phyloP scores from a whole-genome alignment of 2,888 invertebrate genomes.

The Caenorhabditis zanzibari region DNA sequence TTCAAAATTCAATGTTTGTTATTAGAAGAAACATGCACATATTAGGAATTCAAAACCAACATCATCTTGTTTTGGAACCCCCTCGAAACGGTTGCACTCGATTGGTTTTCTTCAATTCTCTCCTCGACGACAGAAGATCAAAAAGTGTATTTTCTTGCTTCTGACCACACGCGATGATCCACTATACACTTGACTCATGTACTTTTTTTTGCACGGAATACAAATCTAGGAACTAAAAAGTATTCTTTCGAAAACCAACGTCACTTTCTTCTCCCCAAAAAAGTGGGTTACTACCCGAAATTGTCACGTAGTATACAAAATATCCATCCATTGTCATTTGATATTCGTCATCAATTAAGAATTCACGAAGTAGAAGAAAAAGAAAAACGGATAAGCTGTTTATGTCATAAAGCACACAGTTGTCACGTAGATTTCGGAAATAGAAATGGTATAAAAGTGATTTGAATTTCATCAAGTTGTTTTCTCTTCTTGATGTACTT shows the following conservation, averaged over 20 bases:
- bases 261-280: neutral
- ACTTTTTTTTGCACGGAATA: slow-evolving; percentile 12
- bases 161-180: slow-evolving; percentile 32
- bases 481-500: slow-evolving; percentile 1
- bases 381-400: slow-evolving; percentile 13
- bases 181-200: slow-evolving; percentile 12
- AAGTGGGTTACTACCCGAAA: slow-evolving; percentile 10
- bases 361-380: neutral
- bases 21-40: no score
- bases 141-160: slow-evolving; percentile 26
- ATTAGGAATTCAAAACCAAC: neutral
- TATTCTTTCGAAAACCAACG: neutral
- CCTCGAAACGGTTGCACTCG: slow-evolving; percentile 1
- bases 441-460: slow-evolving; percentile 18
- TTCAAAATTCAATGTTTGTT: no score
- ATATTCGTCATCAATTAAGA: slow-evolving; percentile 39
- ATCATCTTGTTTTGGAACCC: neutral
- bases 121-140: slow-evolving; percentile 26
- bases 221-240: neutral
- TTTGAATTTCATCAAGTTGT: neutral
- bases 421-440: slow-evolving; percentile 40
- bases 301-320: slow-evolving; percentile 29
- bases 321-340: slow-evolving; percentile 26
- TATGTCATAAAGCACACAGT: slow-evolving; percentile 5
- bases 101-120: slow-evolving; percentile 6